These are phyloP conservation scores for Holcopasites calliopsidis DNA, from an alignment of 1,140 invertebrate genomes.

Conservation along the genomic window DNA sequence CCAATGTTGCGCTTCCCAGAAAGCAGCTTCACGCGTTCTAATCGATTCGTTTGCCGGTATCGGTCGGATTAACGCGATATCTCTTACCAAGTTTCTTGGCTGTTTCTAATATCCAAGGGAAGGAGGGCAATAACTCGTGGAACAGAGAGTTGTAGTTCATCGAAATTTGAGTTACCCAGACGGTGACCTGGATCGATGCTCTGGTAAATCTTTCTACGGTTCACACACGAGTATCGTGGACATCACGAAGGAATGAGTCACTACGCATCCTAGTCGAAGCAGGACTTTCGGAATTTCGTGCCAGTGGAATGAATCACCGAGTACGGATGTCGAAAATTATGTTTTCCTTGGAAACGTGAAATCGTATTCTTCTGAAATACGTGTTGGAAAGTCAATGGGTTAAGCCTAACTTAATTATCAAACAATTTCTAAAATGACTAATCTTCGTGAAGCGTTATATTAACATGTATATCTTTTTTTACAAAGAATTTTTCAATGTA, in stretches of 20 bases:
- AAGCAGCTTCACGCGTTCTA: not conserved
- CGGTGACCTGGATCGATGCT: not conserved
- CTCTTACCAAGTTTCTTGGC: not conserved
- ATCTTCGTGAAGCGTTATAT: too few species aligned
- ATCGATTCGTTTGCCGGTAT: not conserved
- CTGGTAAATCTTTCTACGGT: conserved; percentile 26
- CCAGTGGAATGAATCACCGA: conserved; percentile 47
- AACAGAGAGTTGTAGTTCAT: not conserved
- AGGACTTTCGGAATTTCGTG: conserved; percentile 49
- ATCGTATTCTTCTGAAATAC: not conserved
- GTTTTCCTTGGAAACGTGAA: conserved; percentile 2
- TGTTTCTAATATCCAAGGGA: not conserved
- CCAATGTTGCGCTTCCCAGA: not conserved
- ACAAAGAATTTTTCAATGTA: too few species aligned
- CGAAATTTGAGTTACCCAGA: conserved; percentile 40
- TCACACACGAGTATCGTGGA: conserved; percentile 7
- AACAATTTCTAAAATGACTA: not conserved
- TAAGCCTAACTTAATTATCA: not conserved
- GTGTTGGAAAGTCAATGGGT: too few species aligned
- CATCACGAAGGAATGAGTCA: conserved; percentile 47
- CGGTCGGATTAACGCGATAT: not conserved
- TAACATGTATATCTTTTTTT: too few species aligned
- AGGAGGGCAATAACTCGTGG: not conserved
- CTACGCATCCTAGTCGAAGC: conserved; percentile 31
- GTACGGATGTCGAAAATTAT: conserved; percentile 13